Evolutionary conservation across 2,113 vertebrate genomes (phyloP).

Genomic region (Origma solitaria): DNA sequence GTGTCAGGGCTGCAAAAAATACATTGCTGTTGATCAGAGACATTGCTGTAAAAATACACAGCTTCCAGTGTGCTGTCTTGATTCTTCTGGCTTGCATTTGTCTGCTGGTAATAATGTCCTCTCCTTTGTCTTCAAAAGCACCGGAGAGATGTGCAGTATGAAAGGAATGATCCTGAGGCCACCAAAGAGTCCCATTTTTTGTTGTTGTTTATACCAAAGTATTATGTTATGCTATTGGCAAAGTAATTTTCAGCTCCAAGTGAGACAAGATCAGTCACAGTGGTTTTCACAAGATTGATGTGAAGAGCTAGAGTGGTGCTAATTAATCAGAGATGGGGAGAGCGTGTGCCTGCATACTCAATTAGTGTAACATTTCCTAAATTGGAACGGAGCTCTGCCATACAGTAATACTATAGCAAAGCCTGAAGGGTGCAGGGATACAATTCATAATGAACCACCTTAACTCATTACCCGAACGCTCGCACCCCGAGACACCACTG

Average conservation of each 20-base stretch:
- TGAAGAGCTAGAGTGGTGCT: slow-evolving; percentile 75
- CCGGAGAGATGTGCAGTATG: slow-evolving; percentile 33
- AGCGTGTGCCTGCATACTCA: slow-evolving; percentile 67
- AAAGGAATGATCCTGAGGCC: slow-evolving; percentile 38
- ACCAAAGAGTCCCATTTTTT: slow-evolving; percentile 29
- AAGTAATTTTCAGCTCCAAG: slow-evolving; percentile 76
- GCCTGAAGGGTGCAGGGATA: neutral
- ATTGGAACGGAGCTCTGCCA: slow-evolving; percentile 42
- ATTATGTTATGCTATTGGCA: slow-evolving; percentile 68
- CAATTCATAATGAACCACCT: neutral
- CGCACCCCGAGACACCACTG: neutral
- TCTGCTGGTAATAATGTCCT: slow-evolving; percentile 17
- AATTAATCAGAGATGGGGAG: slow-evolving; percentile 84
- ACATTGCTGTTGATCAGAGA: slow-evolving; percentile 12
- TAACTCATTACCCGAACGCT: neutral
- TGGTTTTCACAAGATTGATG: slow-evolving; percentile 70
- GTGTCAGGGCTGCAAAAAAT: neutral
- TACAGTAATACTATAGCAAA: neutral
- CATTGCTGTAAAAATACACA: neutral
- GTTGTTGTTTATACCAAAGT: slow-evolving; percentile 66
- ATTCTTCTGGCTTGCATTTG: neutral
- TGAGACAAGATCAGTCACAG: slow-evolving; percentile 71
- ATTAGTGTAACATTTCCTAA: slow-evolving; percentile 70
- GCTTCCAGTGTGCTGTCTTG: neutral
- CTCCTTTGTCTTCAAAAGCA: slow-evolving; percentile 62